Conservation (phyloP, 2,113 vertebrate species). For the Regulus satrapa region DNA sequence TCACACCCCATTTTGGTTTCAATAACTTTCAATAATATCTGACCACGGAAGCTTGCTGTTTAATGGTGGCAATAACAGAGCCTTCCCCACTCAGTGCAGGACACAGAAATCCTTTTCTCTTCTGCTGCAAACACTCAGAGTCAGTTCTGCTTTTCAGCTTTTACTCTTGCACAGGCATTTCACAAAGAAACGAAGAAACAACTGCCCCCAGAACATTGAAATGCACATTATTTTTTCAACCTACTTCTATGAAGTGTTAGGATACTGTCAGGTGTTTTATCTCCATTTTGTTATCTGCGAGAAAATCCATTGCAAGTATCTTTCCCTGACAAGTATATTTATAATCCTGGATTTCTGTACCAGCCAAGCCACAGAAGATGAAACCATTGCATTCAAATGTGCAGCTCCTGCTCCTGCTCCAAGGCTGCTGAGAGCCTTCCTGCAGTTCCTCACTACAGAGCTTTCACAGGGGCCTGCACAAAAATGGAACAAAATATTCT, state of each 20-base stretch:
- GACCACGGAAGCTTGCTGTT: not conserved
- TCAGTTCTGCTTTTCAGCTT: not conserved
- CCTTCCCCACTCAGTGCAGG: not conserved
- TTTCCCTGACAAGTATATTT: not conserved
- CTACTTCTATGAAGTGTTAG: not conserved
- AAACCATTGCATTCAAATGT: not conserved
- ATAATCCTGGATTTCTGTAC: not conserved
- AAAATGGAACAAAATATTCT: not conserved
- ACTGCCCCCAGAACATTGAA: not conserved
- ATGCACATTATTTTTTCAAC: not conserved
- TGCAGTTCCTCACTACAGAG: not conserved
- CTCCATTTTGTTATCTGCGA: not conserved
- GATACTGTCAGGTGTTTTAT: not conserved
- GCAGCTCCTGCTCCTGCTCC: not conserved
- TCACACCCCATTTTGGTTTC: not conserved
- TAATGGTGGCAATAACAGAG: not conserved
- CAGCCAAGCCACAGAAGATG: not conserved
- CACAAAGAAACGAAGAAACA: not conserved
- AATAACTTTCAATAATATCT: not conserved
- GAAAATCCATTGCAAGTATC: not conserved
- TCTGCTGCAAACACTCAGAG: not conserved
- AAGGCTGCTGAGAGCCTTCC: not conserved
- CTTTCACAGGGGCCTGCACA: not conserved
- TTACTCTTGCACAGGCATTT: not conserved
- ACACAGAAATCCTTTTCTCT: not conserved